phyloP scores from a whole-genome alignment of 2,888 invertebrate species.

The Mimas tiliae region DNA sequence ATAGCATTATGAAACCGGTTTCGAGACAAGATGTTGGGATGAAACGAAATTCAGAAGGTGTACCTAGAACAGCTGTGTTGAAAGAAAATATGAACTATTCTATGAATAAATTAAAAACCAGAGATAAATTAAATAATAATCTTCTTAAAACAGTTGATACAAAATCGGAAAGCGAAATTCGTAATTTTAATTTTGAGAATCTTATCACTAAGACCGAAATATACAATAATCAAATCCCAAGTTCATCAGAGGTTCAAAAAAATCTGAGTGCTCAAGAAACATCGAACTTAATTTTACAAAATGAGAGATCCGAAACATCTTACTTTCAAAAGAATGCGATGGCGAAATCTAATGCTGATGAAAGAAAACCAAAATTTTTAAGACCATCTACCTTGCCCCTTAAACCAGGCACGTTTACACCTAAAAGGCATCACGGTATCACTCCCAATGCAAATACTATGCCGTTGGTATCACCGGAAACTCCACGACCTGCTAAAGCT shows the following conservation, averaged over 20 bases:
- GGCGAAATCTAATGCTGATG: conserved; percentile 61
- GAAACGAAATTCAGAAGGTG: conserved; percentile 68
- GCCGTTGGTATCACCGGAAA: conserved; percentile 95
- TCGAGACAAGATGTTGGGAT: conserved; percentile 59
- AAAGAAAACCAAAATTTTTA: conserved; percentile 87
- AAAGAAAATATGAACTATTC: conserved; percentile 65
- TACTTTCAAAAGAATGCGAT: conserved; percentile 77
- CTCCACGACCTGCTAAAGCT: conserved; percentile 94
- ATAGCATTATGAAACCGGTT: conserved; percentile 53
- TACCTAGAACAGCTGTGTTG: conserved; percentile 61
- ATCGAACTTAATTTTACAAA: conserved; percentile 46
- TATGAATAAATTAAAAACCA: conserved; percentile 57
- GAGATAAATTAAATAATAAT: conserved; percentile 54
- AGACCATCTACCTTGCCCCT: conserved; percentile 93
- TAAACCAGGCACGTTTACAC: conserved; percentile 92
- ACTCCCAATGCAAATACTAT: conserved; percentile 93
- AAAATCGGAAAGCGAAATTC: conserved; percentile 66
- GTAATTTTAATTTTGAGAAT: conserved; percentile 80
- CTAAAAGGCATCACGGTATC: conserved; percentile 92
- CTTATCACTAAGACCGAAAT: conserved; percentile 82
- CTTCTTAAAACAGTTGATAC: conserved; percentile 52
- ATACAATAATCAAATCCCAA: conserved; percentile 74
- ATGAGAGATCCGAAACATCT: conserved; percentile 78
- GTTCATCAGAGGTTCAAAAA: conserved; percentile 72
- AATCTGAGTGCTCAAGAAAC: conserved; percentile 67